phyloP scores from a whole-genome alignment of 1,140 invertebrate genomes.

The Apis laboriosa region DNA sequence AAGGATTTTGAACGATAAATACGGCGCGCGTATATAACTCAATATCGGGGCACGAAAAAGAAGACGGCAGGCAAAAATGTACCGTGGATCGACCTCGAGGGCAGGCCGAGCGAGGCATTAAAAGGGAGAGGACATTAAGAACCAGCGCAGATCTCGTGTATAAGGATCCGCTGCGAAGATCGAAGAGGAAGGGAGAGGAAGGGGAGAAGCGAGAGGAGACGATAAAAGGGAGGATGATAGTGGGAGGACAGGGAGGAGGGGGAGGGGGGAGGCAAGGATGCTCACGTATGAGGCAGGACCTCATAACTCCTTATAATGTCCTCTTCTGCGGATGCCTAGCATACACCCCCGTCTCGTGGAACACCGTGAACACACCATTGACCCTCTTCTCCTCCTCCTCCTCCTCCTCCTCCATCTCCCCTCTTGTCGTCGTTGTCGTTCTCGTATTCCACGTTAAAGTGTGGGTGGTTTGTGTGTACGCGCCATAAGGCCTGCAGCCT shows the following conservation, averaged over 20 bases:
- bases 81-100: conserved; percentile 78
- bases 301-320: conserved; percentile 81
- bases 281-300: conserved; percentile 79
- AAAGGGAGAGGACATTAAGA: conserved; percentile 81
- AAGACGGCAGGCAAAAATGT: conserved; percentile 77
- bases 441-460: conserved; percentile 55
- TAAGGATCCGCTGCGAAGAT: conserved; percentile 70
- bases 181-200: conserved; percentile 60
- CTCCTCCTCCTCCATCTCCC: not conserved
- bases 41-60: conserved; percentile 76
- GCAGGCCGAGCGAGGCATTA: conserved; percentile 76
- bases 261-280: conserved; percentile 73
- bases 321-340: conserved; percentile 80
- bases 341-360: conserved; percentile 75
- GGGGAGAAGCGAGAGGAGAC: conserved; percentile 52
- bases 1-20: conserved; percentile 78
- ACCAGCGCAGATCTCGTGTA: conserved; percentile 79
- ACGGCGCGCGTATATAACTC: conserved; percentile 78
- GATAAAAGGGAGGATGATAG: conserved; percentile 60
- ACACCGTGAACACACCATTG: conserved; percentile 75
- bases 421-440: conserved; percentile 39
- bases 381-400: conserved; percentile 44
- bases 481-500: conserved; percentile 60
- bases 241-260: conserved; percentile 53
- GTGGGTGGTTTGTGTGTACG: conserved; percentile 65